A percentile compares a stretch with the other conserved stretches of the same genome.
Evolutionary conservation across 2,888 invertebrate species (phyloP).

Genomic region (Drosophila mayaguana): DNA sequence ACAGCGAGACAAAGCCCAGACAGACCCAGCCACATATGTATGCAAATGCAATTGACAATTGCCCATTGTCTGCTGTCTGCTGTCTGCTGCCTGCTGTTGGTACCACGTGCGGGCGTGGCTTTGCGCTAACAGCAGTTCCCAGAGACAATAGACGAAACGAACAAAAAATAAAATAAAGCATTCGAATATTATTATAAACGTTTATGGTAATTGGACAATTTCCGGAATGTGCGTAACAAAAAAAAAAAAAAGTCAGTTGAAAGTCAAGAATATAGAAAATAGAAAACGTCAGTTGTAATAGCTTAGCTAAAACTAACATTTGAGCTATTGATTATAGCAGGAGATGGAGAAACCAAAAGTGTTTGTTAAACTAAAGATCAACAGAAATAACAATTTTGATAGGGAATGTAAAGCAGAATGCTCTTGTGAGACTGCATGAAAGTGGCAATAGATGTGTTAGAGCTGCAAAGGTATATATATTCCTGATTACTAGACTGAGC

Average conservation of each 20-base stretch:
- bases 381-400: background rate
- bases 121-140: slow-evolving; percentile 3
- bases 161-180: background rate
- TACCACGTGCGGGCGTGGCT: slow-evolving; percentile 60
- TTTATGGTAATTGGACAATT: slow-evolving; percentile 56
- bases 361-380: no score
- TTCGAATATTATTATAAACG: slow-evolving; percentile 33
- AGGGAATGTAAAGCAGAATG: background rate
- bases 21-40: slow-evolving; percentile 13
- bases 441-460: no score
- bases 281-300: background rate
- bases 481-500: no score
- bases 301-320: background rate
- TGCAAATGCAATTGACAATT: slow-evolving; percentile 55
- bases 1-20: background rate
- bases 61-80: slow-evolving; percentile 28
- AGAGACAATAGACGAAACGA: slow-evolving; percentile 18
- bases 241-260: background rate
- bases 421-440: no score
- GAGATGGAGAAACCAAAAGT: no score
- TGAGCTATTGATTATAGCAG: background rate
- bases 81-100: background rate
- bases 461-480: no score
- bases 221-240: slow-evolving; percentile 23
- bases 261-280: background rate